Evolutionary conservation across 2,888 invertebrate genomes (phyloP), one percentile per base, ranked within the genome.

Genomic region (Timema cristinae): DNA sequence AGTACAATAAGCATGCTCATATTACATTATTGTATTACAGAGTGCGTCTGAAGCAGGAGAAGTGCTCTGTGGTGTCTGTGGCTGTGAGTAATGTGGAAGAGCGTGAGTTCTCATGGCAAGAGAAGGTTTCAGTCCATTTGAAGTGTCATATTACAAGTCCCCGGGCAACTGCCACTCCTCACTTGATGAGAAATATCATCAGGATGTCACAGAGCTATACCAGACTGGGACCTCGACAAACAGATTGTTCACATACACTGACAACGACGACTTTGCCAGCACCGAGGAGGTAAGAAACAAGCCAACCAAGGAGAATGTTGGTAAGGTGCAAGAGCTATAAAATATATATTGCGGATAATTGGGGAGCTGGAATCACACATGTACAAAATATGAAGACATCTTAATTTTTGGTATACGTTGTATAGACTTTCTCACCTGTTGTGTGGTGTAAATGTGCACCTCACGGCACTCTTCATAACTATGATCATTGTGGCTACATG

Each of bases 91-190:
- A 75, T 71, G 71, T 74, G 51, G 82, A 83, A 72, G 80, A 81
- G 48, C 75, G 75, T 68, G 77, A 77, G 69, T 88, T 92, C 75
- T 80, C 81, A 76, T 93, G 93, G 93, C 92, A 93, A 79, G 86
- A 91, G 78, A 93, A 92, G 52, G 80, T 86, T 0, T 91, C 72
- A 89, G 89, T 75, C 81, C 82, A 9, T 82, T 82, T 77, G 91
- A 92, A 80, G 78, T 85, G 49, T 70, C 72, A 32, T 71, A 73
- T 48, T 76, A 89, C 77, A 81, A 80, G 2, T 87, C 90, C 54
- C 80, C 84, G 56, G 84, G 85, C 61, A 90, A 90, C 78, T 92
- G 91, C 76, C 77, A 83, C 0, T 86, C 86, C 2, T 87, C 89
- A 15, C 78, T 82, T n/a, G 89, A 91, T 69, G 86, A 85, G 72